Evolutionary conservation across 2,888 invertebrate species (phyloP).

Genomic region (Cataglyphis altisquamis): DNA sequence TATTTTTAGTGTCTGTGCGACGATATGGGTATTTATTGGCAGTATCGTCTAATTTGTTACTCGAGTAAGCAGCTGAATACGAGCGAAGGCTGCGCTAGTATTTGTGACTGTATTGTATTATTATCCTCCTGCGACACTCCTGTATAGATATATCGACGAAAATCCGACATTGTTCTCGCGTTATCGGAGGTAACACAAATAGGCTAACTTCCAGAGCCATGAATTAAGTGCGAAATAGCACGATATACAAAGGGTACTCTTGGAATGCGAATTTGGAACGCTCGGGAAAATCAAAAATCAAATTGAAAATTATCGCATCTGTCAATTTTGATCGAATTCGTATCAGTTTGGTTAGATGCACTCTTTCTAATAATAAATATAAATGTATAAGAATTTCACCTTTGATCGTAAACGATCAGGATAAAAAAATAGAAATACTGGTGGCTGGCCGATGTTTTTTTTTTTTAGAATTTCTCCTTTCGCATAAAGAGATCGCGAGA

Average conservation of each 20-base stretch:
- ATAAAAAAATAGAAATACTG: neutral
- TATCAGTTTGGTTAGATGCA: neutral
- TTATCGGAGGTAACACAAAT: constrained; percentile 49
- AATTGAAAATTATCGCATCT: neutral
- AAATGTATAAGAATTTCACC: neutral
- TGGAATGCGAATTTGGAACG: constrained; percentile 31
- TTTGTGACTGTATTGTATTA: constrained; percentile 37
- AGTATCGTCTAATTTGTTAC: constrained; percentile 18
- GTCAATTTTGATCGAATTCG: neutral
- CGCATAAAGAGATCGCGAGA: constrained; percentile 50
- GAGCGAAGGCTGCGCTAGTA: constrained; percentile 1
- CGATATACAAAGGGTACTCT: constrained; percentile 35
- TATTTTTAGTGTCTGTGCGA: neutral
- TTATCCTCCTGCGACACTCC: constrained; percentile 44
- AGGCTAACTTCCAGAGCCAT: constrained; percentile 60
- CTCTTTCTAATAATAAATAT: neutral
- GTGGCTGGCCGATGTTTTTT: neutral
- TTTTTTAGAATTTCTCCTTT: constrained; percentile 65
- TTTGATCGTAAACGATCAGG: neutral
- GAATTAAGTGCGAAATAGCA: constrained; percentile 59
- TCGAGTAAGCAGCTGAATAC: constrained; percentile 28
- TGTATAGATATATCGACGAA: constrained; percentile 59
- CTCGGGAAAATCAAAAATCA: neutral
- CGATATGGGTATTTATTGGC: constrained; percentile 21
- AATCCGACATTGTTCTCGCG: constrained; percentile 63